phyloP scores from a whole-genome alignment of 2,888 invertebrate genomes.

The Callimorpha dominula region DNA sequence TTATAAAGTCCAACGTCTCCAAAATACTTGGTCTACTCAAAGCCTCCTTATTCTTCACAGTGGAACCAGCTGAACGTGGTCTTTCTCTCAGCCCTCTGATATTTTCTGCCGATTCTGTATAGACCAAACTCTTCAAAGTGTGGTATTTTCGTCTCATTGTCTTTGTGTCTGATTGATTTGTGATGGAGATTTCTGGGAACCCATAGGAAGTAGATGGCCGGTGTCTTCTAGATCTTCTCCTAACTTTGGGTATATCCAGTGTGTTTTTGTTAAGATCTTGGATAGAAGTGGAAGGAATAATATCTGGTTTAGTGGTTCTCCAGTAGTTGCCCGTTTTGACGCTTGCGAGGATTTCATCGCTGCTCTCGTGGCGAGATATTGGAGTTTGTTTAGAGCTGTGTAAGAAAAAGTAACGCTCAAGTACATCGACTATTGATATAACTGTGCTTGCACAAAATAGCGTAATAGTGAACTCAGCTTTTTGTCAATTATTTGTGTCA shows the following conservation, averaged over 20 bases:
- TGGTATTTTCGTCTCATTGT: constrained; percentile 68
- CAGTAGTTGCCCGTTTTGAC: constrained; percentile 78
- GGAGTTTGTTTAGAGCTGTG: constrained; percentile 54
- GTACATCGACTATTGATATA: not conserved
- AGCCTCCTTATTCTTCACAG: constrained; percentile 74
- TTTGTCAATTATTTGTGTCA: too few relatives aligned
- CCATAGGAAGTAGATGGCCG: constrained; percentile 74
- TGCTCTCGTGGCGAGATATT: constrained; percentile 70
- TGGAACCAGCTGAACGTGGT: constrained; percentile 80
- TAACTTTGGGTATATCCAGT: constrained; percentile 63
- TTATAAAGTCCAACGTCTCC: constrained; percentile 82
- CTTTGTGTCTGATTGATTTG: constrained; percentile 73
- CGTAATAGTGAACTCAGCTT: too few relatives aligned
- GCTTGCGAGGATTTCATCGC: constrained; percentile 77
- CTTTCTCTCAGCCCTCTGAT: constrained; percentile 74
- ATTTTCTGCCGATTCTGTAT: constrained; percentile 78
- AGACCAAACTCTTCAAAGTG: constrained; percentile 74
- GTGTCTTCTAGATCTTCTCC: constrained; percentile 66
- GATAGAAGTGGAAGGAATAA: constrained; percentile 71
- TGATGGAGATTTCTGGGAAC: constrained; percentile 80
- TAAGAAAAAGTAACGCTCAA: not conserved
- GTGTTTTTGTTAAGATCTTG: constrained; percentile 58
- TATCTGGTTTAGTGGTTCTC: constrained; percentile 79
- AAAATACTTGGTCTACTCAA: constrained; percentile 78
- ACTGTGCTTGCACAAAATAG: too few relatives aligned